Evolutionary conservation across 2,888 invertebrate species (phyloP).

Genomic region (Odontothrips loti): DNA sequence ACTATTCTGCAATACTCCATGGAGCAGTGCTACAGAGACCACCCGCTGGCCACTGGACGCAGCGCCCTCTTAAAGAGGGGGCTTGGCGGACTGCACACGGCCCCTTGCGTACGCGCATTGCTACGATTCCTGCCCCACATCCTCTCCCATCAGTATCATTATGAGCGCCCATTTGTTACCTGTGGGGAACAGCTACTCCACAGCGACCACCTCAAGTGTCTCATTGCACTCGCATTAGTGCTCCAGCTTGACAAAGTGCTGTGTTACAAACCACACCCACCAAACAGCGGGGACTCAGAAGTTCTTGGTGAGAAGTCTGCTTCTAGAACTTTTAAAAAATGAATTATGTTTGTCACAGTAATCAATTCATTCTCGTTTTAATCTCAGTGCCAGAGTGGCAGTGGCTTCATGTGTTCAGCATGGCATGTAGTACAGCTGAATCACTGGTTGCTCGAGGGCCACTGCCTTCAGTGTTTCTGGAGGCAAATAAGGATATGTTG

Average conservation of each 20-base stretch:
- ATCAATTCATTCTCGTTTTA: constrained; percentile 28
- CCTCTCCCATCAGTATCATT: constrained; percentile 51
- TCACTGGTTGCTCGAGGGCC: constrained; percentile 51
- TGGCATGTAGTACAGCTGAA: constrained; percentile 54
- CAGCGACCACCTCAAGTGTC: constrained; percentile 56
- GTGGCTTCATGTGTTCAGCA: constrained; percentile 56
- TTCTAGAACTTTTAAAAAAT: background rate
- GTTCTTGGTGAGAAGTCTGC: constrained; percentile 40
- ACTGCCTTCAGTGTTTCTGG: constrained; percentile 48
- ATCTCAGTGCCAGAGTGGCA: constrained; percentile 50
- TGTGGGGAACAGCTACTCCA: constrained; percentile 57
- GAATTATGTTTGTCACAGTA: constrained; percentile 26
- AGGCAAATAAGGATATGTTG: constrained; percentile 37
- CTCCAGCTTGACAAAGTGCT: constrained; percentile 53
- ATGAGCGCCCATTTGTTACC: constrained; percentile 55
- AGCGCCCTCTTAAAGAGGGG: constrained; percentile 52
- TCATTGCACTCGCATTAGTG: constrained; percentile 53
- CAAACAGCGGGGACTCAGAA: constrained; percentile 46
- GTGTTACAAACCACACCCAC: constrained; percentile 50
- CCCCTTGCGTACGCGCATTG: constrained; percentile 53
- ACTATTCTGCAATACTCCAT: constrained; percentile 48
- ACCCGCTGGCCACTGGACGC: constrained; percentile 52
- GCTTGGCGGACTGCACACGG: constrained; percentile 52
- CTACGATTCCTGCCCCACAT: constrained; percentile 51
- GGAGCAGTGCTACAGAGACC: constrained; percentile 48